phyloP scores from a whole-genome alignment of 2,888 invertebrate species.

The Coenonympha glycerion region DNA sequence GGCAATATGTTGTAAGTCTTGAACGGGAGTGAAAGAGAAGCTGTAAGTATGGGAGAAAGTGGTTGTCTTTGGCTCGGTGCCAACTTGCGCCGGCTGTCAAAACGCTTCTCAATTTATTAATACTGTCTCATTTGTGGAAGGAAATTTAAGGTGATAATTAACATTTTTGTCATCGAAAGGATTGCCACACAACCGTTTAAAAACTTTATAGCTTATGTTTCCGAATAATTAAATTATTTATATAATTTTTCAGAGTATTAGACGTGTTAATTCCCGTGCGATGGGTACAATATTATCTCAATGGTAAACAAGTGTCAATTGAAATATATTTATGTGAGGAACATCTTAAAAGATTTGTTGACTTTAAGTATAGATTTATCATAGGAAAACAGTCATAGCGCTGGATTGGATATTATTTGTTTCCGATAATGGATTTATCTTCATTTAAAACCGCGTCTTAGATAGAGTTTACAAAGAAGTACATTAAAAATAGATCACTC shows the following conservation, averaged over 20 bases:
- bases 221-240: constrained; percentile 37
- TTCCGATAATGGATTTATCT: constrained; percentile 7
- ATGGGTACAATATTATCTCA: too few relatives aligned
- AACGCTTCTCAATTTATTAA: constrained; percentile 59
- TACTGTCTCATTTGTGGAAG: constrained; percentile 59
- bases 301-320: constrained; percentile 5
- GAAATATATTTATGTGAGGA: constrained; percentile 6
- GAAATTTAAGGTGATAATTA: constrained; percentile 61
- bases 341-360: neutral
- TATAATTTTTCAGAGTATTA: constrained; percentile 22
- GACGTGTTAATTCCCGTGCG: constrained; percentile 2
- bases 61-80: constrained; percentile 52
- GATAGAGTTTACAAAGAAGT: constrained; percentile 19
- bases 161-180: constrained; percentile 62
- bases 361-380: neutral
- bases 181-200: constrained; percentile 51
- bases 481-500: constrained; percentile 26
- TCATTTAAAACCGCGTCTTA: constrained; percentile 18
- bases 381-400: neutral
- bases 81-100: constrained; percentile 49
- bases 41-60: constrained; percentile 56
- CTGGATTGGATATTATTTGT: neutral
- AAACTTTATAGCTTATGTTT: constrained; percentile 38
- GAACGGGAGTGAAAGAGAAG: constrained; percentile 42
- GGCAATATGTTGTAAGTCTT: constrained; percentile 57